Conservation (phyloP, 2,113 vertebrate genomes). For the Ramphastos sulfuratus region DNA sequence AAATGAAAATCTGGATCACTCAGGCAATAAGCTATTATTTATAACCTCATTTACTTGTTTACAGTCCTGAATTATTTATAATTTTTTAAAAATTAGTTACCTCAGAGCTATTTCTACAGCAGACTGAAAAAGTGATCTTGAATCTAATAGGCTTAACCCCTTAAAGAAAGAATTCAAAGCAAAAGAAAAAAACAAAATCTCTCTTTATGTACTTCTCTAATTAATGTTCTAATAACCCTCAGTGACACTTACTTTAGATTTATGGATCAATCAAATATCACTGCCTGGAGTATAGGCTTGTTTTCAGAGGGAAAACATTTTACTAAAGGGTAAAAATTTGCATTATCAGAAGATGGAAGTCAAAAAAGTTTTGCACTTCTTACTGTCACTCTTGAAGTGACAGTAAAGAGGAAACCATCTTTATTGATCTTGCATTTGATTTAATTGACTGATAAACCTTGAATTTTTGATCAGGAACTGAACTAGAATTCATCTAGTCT, state of each 20-base stretch:
- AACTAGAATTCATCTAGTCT: background rate
- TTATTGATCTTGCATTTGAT: background rate
- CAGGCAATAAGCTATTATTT: too few relatives aligned
- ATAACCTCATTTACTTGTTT: too few relatives aligned
- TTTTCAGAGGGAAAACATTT: background rate
- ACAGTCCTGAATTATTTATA: too few relatives aligned
- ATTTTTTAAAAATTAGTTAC: background rate
- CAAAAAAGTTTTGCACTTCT: background rate
- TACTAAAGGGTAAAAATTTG: background rate
- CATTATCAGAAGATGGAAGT: background rate
- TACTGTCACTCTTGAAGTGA: background rate
- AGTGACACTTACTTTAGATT: background rate
- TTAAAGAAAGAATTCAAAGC: background rate
- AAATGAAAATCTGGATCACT: too few relatives aligned
- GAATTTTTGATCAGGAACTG: background rate
- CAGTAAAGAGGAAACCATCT: background rate
- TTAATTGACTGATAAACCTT: background rate
- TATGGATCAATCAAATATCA: background rate
- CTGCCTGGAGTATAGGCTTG: background rate
- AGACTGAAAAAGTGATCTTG: background rate
- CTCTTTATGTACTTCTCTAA: background rate
- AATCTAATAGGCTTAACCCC: background rate
- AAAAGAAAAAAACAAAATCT: background rate
- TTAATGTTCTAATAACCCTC: background rate
- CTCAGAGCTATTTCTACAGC: background rate